A percentile compares a stretch with the other conserved stretches of the same genome.
Evolutionary conservation across 2,888 invertebrate genomes (phyloP).

Genomic region (Epicampocera succincta): DNA sequence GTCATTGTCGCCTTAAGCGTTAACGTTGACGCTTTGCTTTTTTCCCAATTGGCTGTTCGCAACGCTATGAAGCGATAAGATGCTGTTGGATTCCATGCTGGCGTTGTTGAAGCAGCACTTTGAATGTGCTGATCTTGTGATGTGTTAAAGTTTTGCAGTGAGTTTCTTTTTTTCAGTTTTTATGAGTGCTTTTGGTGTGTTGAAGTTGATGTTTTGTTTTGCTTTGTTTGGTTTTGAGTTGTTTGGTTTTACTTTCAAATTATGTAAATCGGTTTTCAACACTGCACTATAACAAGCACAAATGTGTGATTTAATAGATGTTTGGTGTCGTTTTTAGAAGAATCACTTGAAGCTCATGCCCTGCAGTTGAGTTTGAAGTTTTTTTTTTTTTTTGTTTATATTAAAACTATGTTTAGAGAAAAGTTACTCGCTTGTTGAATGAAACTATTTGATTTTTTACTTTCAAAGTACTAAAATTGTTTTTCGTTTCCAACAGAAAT

Average conservation of each 20-base stretch:
- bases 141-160: slow-evolving; percentile 25
- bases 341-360: slow-evolving; percentile 16
- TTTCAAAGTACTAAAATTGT: too few species aligned
- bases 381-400: too few species aligned
- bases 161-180: not conserved
- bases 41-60: slow-evolving; percentile 22
- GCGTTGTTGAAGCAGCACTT: slow-evolving; percentile 20
- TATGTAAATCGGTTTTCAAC: slow-evolving; percentile 25
- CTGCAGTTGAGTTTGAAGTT: not conserved
- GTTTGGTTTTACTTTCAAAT: slow-evolving; percentile 38
- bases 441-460: too few species aligned
- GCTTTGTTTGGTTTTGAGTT: slow-evolving; percentile 30
- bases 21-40: slow-evolving; percentile 65
- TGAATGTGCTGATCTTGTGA: slow-evolving; percentile 16
- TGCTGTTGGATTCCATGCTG: slow-evolving; percentile 37
- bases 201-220: not conserved
- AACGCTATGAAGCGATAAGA: slow-evolving; percentile 41
- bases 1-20: slow-evolving; percentile 68
- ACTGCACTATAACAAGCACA: not conserved
- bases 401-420: too few species aligned
- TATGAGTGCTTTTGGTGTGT: slow-evolving; percentile 24
- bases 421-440: too few species aligned
- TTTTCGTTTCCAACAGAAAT: too few species aligned
- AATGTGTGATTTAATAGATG: slow-evolving; percentile 6
- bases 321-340: slow-evolving; percentile 17